Evolutionary conservation across 1,140 invertebrate species (phyloP).

Genomic region (Aphis craccivora): DNA sequence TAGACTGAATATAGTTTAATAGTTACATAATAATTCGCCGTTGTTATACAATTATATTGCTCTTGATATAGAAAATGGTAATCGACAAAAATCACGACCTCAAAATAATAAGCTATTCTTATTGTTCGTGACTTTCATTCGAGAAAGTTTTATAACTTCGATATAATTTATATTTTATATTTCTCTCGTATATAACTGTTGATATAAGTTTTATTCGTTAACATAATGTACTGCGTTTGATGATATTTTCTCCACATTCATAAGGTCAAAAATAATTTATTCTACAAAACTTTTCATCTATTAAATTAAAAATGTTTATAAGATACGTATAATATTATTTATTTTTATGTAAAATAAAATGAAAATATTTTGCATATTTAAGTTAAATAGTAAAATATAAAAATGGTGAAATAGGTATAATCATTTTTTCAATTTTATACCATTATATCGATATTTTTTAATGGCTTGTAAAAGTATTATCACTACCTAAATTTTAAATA

Average conservation of each 20-base stretch:
- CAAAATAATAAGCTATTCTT: background rate
- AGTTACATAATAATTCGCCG: background rate
- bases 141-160: constrained; percentile 1
- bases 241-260: background rate
- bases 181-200: background rate
- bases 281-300: background rate
- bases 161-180: constrained; percentile 2
- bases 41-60: constrained; percentile 24
- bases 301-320: background rate
- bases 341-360: no score
- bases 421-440: background rate
- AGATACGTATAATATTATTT: background rate
- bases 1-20: background rate
- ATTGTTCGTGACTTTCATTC: constrained; percentile 38
- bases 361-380: background rate
- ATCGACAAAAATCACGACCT: background rate
- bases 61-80: constrained; percentile 31
- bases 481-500: background rate
- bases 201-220: background rate
- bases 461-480: background rate
- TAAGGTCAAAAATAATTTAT: background rate
- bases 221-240: background rate
- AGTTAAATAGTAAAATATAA: background rate
- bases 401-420: background rate
- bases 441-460: background rate